These are phyloP conservation scores for Drosophila saltans DNA, from an alignment of 1,140 invertebrate genomes.

Conservation along the genomic window DNA sequence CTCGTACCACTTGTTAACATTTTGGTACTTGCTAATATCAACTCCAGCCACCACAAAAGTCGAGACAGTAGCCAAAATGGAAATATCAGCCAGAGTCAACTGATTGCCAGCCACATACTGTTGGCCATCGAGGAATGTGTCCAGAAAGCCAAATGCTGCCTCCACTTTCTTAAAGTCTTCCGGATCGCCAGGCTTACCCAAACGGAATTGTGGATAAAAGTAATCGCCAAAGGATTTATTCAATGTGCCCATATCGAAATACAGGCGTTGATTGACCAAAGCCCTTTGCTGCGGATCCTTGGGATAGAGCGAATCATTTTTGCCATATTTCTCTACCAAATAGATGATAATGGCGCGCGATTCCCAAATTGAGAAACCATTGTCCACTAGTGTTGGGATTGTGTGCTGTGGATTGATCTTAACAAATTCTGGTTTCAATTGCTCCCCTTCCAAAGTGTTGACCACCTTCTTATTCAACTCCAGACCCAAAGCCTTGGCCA, in stretches of 20 bases:
- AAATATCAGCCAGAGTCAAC: conserved; percentile 50
- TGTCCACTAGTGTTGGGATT: conserved; percentile 62
- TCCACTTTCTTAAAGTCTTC: conserved; percentile 47
- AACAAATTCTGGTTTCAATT: conserved; percentile 86
- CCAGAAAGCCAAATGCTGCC: conserved; percentile 32
- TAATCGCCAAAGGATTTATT: conserved; percentile 78
- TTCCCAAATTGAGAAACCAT: conserved; percentile 60
- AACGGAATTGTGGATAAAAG: conserved; percentile 48
- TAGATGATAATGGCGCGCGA: conserved; percentile 71
- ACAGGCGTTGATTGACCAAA: conserved; percentile 85
- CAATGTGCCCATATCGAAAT: conserved; percentile 85
- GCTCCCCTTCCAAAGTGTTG: conserved; percentile 86
- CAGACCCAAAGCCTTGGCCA: conserved; percentile 83
- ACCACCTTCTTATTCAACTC: conserved; percentile 83
- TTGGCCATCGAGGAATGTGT: conserved; percentile 48
- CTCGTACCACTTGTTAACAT: conserved; percentile 48
- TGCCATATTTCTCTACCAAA: conserved; percentile 61
- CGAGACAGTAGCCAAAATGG: conserved; percentile 49
- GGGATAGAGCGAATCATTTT: conserved; percentile 85
- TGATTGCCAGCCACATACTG: conserved; percentile 47
- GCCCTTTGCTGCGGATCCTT: conserved; percentile 84
- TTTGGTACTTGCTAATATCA: conserved; percentile 49
- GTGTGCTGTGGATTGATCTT: conserved; percentile 80
- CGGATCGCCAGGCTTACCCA: conserved; percentile 21
- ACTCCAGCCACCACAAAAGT: conserved; percentile 32